Evolutionary conservation across 1,140 invertebrate species (phyloP).

Genomic region (Lepidurus packardi): DNA sequence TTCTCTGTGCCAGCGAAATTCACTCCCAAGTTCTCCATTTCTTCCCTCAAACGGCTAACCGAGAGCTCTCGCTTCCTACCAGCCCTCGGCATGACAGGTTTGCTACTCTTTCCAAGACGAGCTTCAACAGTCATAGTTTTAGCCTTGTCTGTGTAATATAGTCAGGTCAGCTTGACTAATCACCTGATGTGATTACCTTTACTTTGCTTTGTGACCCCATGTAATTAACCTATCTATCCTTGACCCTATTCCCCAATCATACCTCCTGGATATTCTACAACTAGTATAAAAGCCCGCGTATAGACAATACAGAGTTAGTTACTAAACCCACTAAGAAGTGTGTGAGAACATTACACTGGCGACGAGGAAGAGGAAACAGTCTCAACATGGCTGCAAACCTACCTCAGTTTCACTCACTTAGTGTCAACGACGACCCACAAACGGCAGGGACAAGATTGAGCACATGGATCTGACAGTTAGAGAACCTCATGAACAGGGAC

Average conservation of each 20-base stretch:
- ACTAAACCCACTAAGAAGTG: not conserved
- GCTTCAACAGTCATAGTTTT: conserved; percentile 51
- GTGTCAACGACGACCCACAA: not conserved
- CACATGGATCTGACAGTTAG: not conserved
- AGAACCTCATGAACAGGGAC: not conserved
- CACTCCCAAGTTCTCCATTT: conserved; percentile 86
- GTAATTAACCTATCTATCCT: too few species aligned
- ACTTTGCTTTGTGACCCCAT: too few species aligned
- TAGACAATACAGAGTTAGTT: too few species aligned
- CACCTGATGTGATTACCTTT: too few species aligned
- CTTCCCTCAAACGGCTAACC: conserved; percentile 60
- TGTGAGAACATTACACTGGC: not conserved
- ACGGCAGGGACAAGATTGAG: not conserved
- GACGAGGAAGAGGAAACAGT: not conserved
- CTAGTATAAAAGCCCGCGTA: too few species aligned
- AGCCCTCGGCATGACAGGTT: conserved; percentile 72
- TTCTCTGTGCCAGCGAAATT: conserved; percentile 69
- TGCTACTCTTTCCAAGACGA: conserved; percentile 48
- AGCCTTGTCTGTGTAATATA: conserved; percentile 60
- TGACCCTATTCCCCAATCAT: too few species aligned
- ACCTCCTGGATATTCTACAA: too few species aligned
- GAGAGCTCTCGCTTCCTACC: conserved; percentile 68
- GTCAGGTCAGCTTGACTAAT: too few species aligned
- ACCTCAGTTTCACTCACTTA: not conserved
- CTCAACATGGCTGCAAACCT: not conserved